Conservation (phyloP, 2,888 invertebrate genomes). For the Orchesellides sinensis region DNA sequence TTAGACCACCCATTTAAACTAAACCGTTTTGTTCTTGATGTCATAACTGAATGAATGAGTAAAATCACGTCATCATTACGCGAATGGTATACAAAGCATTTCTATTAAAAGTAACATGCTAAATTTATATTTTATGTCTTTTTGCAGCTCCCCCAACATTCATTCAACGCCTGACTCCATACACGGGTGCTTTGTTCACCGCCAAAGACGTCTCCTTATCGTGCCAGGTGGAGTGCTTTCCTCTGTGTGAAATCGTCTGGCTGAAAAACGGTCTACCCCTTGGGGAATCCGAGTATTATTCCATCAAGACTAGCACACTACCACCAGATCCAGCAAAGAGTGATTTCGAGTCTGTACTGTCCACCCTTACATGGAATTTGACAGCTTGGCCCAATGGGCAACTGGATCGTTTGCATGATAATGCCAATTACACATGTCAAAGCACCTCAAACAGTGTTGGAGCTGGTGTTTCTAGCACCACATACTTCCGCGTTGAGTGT, state of each 20-base stretch:
- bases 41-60: not conserved
- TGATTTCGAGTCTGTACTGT: slow-evolving; percentile 92
- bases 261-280: slow-evolving; percentile 86
- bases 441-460: slow-evolving; percentile 88
- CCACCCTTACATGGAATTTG: slow-evolving; percentile 94
- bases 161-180: slow-evolving; percentile 88
- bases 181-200: slow-evolving; percentile 84
- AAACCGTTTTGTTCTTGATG: slow-evolving; percentile 2
- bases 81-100: not conserved
- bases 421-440: slow-evolving; percentile 89
- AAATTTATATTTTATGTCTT: slow-evolving; percentile 15
- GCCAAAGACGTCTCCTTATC: slow-evolving; percentile 84
- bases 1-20: not conserved
- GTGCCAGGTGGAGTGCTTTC: slow-evolving; percentile 91
- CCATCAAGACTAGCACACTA: slow-evolving; percentile 83
- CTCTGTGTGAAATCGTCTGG: slow-evolving; percentile 91
- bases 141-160: slow-evolving; percentile 90
- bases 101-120: not conserved
- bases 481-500: slow-evolving; percentile 94
- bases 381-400: slow-evolving; percentile 88
- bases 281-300: slow-evolving; percentile 80
- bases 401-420: slow-evolving; percentile 86
- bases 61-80: slow-evolving; percentile 5
- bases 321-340: slow-evolving; percentile 87
- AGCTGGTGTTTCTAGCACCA: slow-evolving; percentile 87